Evolutionary conservation across 2,113 vertebrate species (phyloP).

Genomic region (Montifringilla adamsi): DNA sequence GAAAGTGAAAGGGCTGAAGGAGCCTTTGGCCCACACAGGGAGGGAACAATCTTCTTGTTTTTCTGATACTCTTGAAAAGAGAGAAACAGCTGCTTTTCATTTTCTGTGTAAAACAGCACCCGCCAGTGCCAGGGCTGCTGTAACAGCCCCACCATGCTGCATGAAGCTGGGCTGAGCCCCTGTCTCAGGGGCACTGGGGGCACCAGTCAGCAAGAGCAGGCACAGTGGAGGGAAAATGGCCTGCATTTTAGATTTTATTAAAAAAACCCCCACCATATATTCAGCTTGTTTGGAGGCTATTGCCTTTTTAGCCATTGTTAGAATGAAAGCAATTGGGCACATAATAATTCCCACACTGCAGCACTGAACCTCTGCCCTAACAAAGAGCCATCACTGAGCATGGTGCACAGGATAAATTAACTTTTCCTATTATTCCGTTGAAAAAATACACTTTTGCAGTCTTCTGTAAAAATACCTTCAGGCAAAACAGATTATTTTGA

Average conservation of each 20-base stretch:
- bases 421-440: background rate
- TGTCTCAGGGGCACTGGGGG: fast-evolving
- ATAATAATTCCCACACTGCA: background rate
- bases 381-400: background rate
- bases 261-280: fast-evolving
- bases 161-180: background rate
- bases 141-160: background rate
- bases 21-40: background rate
- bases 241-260: background rate
- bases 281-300: background rate
- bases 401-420: fast-evolving
- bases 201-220: background rate
- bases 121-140: background rate
- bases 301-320: background rate
- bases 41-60: constrained; percentile 8
- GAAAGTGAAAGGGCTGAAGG: constrained; percentile 36
- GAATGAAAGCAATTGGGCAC: background rate
- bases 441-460: background rate
- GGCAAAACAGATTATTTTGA: constrained; percentile 35
- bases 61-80: constrained; percentile 20
- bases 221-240: background rate
- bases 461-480: background rate
- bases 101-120: background rate
- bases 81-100: constrained; percentile 13
- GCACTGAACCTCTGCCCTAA: background rate